Evolutionary conservation across 2,888 invertebrate genomes (phyloP).

Genomic region (Drosophila imparisetae): DNA sequence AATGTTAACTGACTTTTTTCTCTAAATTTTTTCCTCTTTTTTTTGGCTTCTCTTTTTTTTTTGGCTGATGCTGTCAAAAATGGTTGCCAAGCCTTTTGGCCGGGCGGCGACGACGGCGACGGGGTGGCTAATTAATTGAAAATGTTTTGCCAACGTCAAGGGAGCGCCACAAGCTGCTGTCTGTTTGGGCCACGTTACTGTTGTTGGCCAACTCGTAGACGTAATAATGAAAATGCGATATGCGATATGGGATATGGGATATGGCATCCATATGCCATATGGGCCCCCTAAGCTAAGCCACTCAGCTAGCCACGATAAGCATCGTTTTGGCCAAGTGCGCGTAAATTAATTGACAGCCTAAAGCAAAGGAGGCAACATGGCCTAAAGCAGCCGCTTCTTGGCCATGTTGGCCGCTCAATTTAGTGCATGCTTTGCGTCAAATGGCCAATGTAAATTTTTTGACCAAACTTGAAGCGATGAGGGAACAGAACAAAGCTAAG

Average conservation of each 20-base stretch:
- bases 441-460: conserved; percentile 71
- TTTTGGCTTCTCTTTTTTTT: conserved; percentile 21
- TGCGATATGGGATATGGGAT: conserved; percentile 16
- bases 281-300: conserved; percentile 20
- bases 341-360: conserved; percentile 69
- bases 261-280: conserved; percentile 23
- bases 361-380: conserved; percentile 4
- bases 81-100: conserved; percentile 71
- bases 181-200: conserved; percentile 11
- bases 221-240: conserved; percentile 59
- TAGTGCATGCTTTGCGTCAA: conserved; percentile 65
- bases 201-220: conserved; percentile 21
- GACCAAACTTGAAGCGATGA: conserved; percentile 35
- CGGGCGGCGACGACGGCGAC: conserved; percentile 26
- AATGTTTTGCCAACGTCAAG: conserved; percentile 69
- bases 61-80: conserved; percentile 71
- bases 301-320: conserved; percentile 44
- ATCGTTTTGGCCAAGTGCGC: conserved; percentile 65
- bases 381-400: conserved; percentile 24
- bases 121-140: conserved; percentile 71
- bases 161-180: conserved; percentile 58
- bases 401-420: conserved; percentile 54
- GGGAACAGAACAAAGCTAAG: background rate
- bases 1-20: conserved; percentile 68
- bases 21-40: conserved; percentile 14